Percentiles rank a stretch among this genome's conserved stretches.
Evolutionary conservation across 2,797 vertebrate species (phyloP).

Genomic region (Neoniphon sammara): DNA sequence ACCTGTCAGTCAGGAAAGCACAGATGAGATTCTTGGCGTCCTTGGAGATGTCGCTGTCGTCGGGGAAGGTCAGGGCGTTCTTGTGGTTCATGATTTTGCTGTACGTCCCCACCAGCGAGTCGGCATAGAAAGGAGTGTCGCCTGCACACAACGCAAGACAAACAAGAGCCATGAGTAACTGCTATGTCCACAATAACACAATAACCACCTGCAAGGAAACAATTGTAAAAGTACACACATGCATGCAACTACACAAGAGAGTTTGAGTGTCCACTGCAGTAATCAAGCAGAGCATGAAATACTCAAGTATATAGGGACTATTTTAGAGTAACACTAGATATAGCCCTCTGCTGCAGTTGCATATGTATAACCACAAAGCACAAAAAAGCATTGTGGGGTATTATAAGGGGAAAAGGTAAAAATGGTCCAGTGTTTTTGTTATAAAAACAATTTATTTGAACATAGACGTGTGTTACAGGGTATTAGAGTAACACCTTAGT

Average conservation of each 20-base stretch:
- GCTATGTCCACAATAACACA: background rate
- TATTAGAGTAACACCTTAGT: background rate
- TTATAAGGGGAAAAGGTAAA: background rate
- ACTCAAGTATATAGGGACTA: background rate
- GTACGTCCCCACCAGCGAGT: slow-evolving; percentile 98
- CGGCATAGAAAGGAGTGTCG: slow-evolving; percentile 98
- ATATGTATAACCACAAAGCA: background rate
- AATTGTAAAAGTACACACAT: background rate
- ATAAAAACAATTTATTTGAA: background rate
- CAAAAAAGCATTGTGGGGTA: background rate
- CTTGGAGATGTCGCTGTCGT: slow-evolving; percentile 97
- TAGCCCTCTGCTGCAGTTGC: background rate
- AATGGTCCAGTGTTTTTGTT: background rate
- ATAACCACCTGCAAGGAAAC: background rate
- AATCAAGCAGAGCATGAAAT: slow-evolving; percentile 1
- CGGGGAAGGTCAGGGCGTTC: slow-evolving; percentile 96
- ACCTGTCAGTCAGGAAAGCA: slow-evolving; percentile 98
- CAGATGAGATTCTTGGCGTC: slow-evolving; percentile 99
- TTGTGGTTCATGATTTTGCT: slow-evolving; percentile 99
- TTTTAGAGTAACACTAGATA: background rate
- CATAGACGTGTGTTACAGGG: too few relatives aligned
- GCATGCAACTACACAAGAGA: background rate
- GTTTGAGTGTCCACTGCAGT: background rate
- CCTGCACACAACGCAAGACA: slow-evolving; percentile 78
- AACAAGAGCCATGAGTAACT: slow-evolving; percentile 15